Base-by-base conservation (phyloP, 2,113 vertebrate species). In the Cromileptes altivelis region DNA sequence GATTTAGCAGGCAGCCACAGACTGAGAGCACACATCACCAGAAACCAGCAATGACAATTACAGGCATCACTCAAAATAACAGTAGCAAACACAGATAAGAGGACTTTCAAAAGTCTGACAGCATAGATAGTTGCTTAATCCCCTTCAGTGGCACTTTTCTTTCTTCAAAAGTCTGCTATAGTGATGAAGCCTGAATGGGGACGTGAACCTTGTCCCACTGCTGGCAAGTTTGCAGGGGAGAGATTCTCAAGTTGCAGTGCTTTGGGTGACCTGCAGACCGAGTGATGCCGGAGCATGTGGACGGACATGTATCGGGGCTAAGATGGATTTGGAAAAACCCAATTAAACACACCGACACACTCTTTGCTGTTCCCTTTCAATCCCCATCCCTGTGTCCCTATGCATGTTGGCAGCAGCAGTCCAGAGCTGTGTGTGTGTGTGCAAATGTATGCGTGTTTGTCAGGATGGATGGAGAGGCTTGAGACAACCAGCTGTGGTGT, bases 401-500 rank as follows among this genome's bases (percentile, higher is more conserved):
- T 88, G 81, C 82, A 78, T 81, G 72, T 72, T 92, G 88, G 89
- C 88, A 90, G 68, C 75, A 70, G 71, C 81, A 77, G 58, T 87
- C 72, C 74, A 70, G 70, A 64, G 69, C 61, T 53, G 63, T 84
- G 70, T 79, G 74, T 62, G 67, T 42, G 55, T 56, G 82, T 49
- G 8, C 33, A 6, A 37, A 37, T 71, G 80, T 49, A 69, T 70
- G 60, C 62, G 84, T 60, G 4, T 70, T 78, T 61, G 73, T 63
- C 21, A 45, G 75, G 74, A 75, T 70, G 77, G 85, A 84, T 74
- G 68, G 49, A 81, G 65, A 63, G 82, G 86, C 63, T 88, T 87
- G 84, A 93, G 81, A 80, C 75, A 89, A 89, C 91, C 94, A 94
- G 94, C 93, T 94, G 94, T 86, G 88, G 63, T 89, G 83, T 83